phyloP scores from a whole-genome alignment of 2,888 invertebrate genomes.

The Apodemia hepburni region DNA sequence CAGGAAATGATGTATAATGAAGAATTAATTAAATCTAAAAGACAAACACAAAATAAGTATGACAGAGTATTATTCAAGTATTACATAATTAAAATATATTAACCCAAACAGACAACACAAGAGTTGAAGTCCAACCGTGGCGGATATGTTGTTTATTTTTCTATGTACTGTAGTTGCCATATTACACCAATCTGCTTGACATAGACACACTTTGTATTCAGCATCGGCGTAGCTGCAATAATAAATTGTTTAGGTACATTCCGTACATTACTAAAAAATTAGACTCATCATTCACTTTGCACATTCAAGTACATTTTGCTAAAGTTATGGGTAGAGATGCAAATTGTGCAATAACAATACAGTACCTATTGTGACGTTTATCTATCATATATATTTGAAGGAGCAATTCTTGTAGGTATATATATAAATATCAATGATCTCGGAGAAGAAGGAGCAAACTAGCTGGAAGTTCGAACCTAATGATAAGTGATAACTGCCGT shows the following conservation, averaged over 20 bases:
- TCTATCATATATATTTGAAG: too few relatives aligned
- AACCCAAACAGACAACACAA: not conserved
- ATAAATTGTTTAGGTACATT: conserved; percentile 20
- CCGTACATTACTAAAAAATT: too few relatives aligned
- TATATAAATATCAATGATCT: too few relatives aligned
- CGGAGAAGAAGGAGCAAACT: too few relatives aligned
- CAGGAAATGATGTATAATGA: conserved; percentile 47
- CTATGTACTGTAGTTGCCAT: conserved; percentile 28
- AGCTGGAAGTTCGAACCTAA: too few relatives aligned
- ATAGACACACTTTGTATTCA: conserved; percentile 62
- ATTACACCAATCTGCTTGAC: conserved; percentile 68
- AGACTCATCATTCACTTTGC: too few relatives aligned
- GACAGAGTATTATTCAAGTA: not conserved
- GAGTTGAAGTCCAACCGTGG: not conserved
- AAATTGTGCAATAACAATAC: too few relatives aligned
- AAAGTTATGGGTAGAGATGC: too few relatives aligned
- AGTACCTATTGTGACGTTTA: too few relatives aligned
- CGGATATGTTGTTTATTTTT: not conserved
- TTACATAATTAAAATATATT: not conserved
- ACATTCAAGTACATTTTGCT: too few relatives aligned
- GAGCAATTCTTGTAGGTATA: too few relatives aligned
- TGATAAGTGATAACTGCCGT: too few relatives aligned
- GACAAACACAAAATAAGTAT: conserved; percentile 19
- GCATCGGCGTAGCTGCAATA: conserved; percentile 53
- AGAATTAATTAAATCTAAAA: conserved; percentile 33